Evolutionary conservation across 2,113 vertebrate species (phyloP).

Genomic region (Bombycilla garrulus): DNA sequence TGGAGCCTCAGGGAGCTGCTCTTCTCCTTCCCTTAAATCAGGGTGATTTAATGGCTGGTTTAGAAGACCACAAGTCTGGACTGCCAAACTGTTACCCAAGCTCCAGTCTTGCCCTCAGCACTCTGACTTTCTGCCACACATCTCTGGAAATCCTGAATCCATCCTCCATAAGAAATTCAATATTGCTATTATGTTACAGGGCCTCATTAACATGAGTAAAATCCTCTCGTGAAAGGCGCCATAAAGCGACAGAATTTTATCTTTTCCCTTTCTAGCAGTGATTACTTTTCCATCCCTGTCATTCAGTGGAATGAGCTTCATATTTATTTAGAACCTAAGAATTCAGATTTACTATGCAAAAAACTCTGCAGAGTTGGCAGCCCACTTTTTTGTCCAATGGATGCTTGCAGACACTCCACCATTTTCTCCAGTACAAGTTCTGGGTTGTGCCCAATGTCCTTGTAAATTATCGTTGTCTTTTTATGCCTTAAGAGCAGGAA

Average conservation of each 20-base stretch:
- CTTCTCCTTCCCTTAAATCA: background rate
- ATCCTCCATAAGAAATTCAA: background rate
- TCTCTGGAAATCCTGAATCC: background rate
- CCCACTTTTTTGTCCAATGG: background rate
- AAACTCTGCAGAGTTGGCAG: background rate
- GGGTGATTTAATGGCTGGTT: background rate
- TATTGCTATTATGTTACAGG: background rate
- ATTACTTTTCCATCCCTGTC: conserved; percentile 40
- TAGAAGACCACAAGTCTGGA: background rate
- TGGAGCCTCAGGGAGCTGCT: background rate
- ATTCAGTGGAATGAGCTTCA: conserved; percentile 33
- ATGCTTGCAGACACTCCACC: background rate
- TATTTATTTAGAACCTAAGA: conserved; percentile 23
- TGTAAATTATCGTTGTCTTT: background rate
- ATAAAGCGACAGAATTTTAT: conserved; percentile 19
- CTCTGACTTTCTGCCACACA: background rate
- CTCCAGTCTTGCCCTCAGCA: background rate
- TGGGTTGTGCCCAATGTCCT: background rate
- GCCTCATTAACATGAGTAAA: conserved; percentile 43
- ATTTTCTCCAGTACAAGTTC: background rate
- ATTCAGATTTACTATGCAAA: background rate
- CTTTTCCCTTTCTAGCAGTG: conserved; percentile 16
- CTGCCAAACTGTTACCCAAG: background rate
- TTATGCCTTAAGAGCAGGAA: conserved; percentile 39
- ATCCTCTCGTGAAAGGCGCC: background rate